A percentile compares a stretch with the other conserved stretches of the same genome.
These are phyloP conservation scores for Potamarius usumacintae DNA, from an alignment of 2,113 vertebrate genomes.

Conservation along the genomic window DNA sequence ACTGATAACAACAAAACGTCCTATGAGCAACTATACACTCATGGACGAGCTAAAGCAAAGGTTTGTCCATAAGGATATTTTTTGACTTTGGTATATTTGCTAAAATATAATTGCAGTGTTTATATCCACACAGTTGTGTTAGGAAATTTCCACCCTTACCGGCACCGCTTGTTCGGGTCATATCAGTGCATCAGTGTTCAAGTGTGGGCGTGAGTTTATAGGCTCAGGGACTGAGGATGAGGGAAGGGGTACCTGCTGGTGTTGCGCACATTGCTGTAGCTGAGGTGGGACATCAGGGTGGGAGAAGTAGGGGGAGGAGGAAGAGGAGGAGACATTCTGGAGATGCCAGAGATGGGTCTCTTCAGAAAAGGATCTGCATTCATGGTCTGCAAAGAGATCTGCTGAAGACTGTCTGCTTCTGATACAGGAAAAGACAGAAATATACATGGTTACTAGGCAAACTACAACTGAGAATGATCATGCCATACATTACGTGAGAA, in stretches of 20 bases:
- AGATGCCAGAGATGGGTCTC: conserved; percentile 76
- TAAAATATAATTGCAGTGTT: not conserved
- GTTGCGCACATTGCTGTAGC: conserved; percentile 92
- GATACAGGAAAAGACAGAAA: conserved; percentile 33
- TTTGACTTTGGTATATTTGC: not conserved
- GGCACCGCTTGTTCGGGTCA: not conserved
- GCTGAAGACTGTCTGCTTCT: conserved; percentile 94
- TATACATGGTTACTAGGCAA: not conserved
- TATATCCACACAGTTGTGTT: not conserved
- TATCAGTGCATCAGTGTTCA: not conserved
- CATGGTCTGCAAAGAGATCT: conserved; percentile 94
- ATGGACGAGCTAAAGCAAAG: not conserved
- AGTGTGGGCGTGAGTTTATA: not conserved
- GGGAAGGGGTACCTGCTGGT: conserved; percentile 62
- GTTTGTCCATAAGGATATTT: not conserved
- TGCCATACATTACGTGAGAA: not conserved
- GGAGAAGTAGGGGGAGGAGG: conserved; percentile 79
- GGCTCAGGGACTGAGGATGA: not conserved
- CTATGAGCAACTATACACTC: not conserved
- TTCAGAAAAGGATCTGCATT: conserved; percentile 95
- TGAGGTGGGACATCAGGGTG: conserved; percentile 71
- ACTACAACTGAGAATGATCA: not conserved
- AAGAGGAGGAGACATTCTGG: conserved; percentile 83
- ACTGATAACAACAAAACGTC: not conserved
- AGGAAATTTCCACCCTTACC: not conserved